Evolutionary conservation across 2,113 vertebrate genomes (phyloP).

Genomic region (Taxidea taxus): DNA sequence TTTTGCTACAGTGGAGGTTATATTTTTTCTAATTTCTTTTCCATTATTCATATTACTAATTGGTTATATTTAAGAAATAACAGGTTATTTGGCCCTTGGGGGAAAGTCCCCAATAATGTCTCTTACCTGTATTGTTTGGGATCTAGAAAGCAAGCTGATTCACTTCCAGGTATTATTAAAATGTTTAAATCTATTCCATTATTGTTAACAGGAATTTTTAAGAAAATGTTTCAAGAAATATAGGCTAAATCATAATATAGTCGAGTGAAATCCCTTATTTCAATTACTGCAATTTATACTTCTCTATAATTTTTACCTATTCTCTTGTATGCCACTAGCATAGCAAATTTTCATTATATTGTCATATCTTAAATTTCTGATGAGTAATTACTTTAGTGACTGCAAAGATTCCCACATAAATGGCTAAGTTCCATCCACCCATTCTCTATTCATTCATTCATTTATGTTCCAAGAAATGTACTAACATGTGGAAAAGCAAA

Average conservation of each 20-base stretch:
- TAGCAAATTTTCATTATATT: background rate
- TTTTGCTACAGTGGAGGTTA: constrained; percentile 49
- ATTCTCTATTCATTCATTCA: background rate
- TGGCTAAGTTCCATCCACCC: background rate
- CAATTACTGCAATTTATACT: background rate
- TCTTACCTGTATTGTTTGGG: background rate
- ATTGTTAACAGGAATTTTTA: constrained; percentile 2
- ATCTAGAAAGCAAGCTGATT: background rate
- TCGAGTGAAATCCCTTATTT: background rate
- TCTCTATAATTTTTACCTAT: background rate
- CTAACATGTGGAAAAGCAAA: background rate
- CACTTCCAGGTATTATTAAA: background rate
- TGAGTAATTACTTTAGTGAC: constrained; percentile 23
- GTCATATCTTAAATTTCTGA: background rate
- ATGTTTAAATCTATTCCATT: constrained; percentile 14
- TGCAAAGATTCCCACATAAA: background rate
- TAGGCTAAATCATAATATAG: background rate
- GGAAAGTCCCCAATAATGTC: background rate
- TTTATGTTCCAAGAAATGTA: background rate
- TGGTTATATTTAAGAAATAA: constrained; percentile 44
- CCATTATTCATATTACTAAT: constrained; percentile 63
- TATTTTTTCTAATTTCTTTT: constrained; percentile 17
- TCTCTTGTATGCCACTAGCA: background rate
- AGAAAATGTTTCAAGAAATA: constrained; percentile 22
- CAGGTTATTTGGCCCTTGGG: background rate